Conservation (phyloP, 2,888 invertebrate species). For the Lumbricus terrestris region DNA sequence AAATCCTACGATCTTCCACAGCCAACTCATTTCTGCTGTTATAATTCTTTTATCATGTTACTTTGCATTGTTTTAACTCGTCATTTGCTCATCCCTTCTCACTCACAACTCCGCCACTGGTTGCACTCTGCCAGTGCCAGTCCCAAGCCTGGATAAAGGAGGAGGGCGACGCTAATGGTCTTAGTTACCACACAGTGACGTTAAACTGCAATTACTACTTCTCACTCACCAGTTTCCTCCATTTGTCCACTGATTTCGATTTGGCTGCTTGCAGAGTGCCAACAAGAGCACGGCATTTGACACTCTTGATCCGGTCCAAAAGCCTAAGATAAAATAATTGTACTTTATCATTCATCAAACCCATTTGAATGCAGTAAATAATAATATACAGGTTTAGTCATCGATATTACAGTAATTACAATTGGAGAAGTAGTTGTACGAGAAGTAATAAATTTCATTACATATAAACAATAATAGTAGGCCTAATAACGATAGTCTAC, state of each 20-base stretch:
- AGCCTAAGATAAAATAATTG: slow-evolving; percentile 46
- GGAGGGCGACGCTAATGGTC: too few species aligned
- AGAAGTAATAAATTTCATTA: not conserved
- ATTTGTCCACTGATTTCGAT: slow-evolving; percentile 56
- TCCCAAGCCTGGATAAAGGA: too few species aligned
- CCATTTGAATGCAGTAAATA: not conserved
- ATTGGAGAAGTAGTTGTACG: not conserved
- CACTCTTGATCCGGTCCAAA: slow-evolving; percentile 59
- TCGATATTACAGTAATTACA: not conserved
- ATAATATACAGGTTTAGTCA: not conserved
- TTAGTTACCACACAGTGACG: too few species aligned
- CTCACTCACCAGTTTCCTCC: slow-evolving; percentile 54
- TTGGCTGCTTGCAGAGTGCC: slow-evolving; percentile 57
- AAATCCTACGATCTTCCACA: too few species aligned
- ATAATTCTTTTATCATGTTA: too few species aligned
- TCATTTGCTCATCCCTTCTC: too few species aligned
- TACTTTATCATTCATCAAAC: not conserved
- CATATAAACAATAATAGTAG: too few species aligned
- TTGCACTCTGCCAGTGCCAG: not conserved
- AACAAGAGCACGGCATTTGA: slow-evolving; percentile 55
- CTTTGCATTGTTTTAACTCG: too few species aligned
- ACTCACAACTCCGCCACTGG: too few species aligned
- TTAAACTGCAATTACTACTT: too few species aligned
- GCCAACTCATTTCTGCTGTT: too few species aligned
- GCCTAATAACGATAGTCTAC: too few species aligned